phyloP scores from a whole-genome alignment of 2,797 vertebrate genomes.

The Cyprinella venusta region DNA sequence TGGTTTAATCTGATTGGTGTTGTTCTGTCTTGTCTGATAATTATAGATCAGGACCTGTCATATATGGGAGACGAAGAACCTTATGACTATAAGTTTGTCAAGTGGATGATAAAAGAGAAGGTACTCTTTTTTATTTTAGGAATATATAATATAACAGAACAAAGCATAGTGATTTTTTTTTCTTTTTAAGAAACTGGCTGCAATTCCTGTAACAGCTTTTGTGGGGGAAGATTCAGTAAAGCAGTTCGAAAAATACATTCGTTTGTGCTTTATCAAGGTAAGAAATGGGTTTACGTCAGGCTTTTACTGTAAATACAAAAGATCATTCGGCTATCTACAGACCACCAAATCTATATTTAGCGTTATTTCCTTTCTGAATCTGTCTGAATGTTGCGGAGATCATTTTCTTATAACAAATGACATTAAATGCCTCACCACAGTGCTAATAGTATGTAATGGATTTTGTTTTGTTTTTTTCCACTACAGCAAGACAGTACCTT shows the following conservation, averaged over 20 bases:
- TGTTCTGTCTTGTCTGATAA: constrained; percentile 27
- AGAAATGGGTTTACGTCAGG: constrained; percentile 43
- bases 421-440: background rate
- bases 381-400: background rate
- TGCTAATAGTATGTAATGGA: background rate
- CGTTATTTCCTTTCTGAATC: background rate
- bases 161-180: background rate
- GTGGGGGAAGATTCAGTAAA: constrained; percentile 83
- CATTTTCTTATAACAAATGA: background rate
- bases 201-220: constrained; percentile 94
- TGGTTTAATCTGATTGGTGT: background rate
- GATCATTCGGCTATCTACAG: background rate
- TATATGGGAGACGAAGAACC: constrained; percentile 78
- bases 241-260: constrained; percentile 93
- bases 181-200: constrained; percentile 87
- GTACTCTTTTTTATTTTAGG: constrained; percentile 62
- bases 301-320: background rate
- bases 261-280: constrained; percentile 98
- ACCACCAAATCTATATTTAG: background rate
- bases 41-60: constrained; percentile 86
- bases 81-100: constrained; percentile 95
- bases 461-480: constrained; percentile 30
- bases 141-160: background rate
- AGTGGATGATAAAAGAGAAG: constrained; percentile 97
- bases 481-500: constrained; percentile 90